These are phyloP conservation scores for Agapornis roseicollis DNA, from an alignment of 2,113 vertebrate genomes.

Conservation along the genomic window DNA sequence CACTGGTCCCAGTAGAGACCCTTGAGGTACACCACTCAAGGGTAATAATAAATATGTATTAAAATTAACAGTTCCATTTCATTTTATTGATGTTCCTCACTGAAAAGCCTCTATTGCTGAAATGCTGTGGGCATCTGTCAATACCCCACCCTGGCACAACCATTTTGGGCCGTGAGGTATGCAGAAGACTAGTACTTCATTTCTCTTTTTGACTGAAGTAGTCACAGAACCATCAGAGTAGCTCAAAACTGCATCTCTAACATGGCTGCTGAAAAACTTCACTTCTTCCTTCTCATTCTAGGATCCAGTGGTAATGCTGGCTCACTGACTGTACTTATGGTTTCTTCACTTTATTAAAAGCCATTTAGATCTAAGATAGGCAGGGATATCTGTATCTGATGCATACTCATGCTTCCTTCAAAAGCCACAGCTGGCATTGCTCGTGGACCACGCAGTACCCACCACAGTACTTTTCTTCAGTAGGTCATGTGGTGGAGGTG, in stretches of 20 bases:
- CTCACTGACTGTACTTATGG: not conserved
- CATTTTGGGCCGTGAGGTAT: not conserved
- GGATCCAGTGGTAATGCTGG: not conserved
- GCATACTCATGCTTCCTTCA: not conserved
- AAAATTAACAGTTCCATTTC: not conserved
- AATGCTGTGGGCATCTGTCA: not conserved
- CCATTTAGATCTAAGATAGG: not conserved
- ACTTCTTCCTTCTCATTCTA: not conserved
- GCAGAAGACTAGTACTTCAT: not conserved
- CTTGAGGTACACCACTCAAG: not conserved
- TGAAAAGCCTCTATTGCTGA: not conserved
- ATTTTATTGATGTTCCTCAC: not conserved
- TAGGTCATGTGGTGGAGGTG: not conserved
- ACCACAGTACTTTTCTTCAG: not conserved
- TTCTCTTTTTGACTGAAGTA: constrained; percentile 52
- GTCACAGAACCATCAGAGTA: constrained; percentile 38
- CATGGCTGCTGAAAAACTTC: not conserved
- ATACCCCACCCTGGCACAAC: not conserved
- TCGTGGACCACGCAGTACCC: not conserved
- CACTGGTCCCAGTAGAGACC: not conserved
- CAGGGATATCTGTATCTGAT: not conserved
- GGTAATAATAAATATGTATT: not conserved
- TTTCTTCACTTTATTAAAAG: not conserved
- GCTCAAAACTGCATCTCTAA: not conserved
- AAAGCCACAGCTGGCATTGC: not conserved